Percentiles rank a stretch among this genome's conserved stretches.
phyloP scores from a whole-genome alignment of 2,888 invertebrate genomes.

The Cosmorhoe ocellata region DNA sequence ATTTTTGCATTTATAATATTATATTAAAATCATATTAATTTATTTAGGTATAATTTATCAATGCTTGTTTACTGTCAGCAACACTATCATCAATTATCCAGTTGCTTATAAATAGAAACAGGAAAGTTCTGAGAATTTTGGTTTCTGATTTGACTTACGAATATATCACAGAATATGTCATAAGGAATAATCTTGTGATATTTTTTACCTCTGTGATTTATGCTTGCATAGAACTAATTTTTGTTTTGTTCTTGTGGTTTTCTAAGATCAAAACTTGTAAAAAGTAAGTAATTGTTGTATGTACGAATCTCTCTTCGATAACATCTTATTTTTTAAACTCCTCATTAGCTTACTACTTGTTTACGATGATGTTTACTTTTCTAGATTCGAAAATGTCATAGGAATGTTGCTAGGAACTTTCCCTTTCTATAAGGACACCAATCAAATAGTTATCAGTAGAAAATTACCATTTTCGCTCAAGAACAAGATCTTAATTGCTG shows the following conservation, averaged over 20 bases:
- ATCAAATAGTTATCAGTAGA: conserved; percentile 15
- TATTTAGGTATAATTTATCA: conserved; percentile 15
- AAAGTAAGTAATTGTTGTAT: no score
- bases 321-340: background rate
- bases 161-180: no score
- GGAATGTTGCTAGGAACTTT: conserved; percentile 15
- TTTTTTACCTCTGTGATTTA: no score
- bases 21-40: no score
- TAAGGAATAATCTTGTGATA: no score
- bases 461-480: conserved; percentile 2
- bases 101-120: background rate
- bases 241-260: no score
- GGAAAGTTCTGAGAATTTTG: no score
- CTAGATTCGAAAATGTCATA: conserved; percentile 18
- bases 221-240: no score
- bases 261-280: no score
- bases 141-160: no score
- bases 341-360: conserved; percentile 17
- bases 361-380: conserved; percentile 2
- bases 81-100: background rate
- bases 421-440: conserved; percentile 20
- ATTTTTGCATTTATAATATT: no score
- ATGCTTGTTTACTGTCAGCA: conserved; percentile 4
- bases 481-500: conserved; percentile 13
- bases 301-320: no score